Conservation (phyloP, 2,113 vertebrate species). For the Dipodomys ordii region DNA sequence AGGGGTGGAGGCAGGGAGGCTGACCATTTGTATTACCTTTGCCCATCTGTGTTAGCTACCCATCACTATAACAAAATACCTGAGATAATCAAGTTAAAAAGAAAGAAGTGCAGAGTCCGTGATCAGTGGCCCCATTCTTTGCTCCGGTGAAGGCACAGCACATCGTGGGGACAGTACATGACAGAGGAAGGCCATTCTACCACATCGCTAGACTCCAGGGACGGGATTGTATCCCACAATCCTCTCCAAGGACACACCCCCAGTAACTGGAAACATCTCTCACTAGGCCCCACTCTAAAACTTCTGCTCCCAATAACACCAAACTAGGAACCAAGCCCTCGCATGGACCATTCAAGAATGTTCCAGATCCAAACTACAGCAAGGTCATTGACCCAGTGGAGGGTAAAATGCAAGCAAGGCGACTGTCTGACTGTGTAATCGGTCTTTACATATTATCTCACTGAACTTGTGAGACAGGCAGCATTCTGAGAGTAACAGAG, state of each 20-base stretch:
- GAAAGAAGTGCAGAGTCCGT: too few species aligned
- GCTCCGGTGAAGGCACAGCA: background rate
- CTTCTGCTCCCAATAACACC: background rate
- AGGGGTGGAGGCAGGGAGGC: background rate
- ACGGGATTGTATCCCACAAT: background rate
- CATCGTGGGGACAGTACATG: background rate
- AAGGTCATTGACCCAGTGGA: background rate
- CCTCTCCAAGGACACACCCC: too few species aligned
- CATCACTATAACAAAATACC: background rate
- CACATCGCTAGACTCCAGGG: too few species aligned
- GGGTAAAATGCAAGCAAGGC: background rate
- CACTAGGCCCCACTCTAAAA: background rate
- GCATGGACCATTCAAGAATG: too few species aligned
- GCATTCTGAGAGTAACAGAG: background rate
- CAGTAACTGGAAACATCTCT: background rate
- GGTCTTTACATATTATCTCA: background rate
- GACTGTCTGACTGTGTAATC: background rate
- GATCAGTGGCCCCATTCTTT: background rate
- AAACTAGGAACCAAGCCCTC: background rate
- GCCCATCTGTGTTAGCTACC: background rate
- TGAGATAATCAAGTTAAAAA: background rate
- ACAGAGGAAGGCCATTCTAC: background rate
- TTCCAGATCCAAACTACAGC: background rate
- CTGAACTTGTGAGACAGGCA: background rate
- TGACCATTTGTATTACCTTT: background rate